These are phyloP conservation scores for Trichechus manatus DNA, from an alignment of 2,113 vertebrate species.

Conservation along the genomic window DNA sequence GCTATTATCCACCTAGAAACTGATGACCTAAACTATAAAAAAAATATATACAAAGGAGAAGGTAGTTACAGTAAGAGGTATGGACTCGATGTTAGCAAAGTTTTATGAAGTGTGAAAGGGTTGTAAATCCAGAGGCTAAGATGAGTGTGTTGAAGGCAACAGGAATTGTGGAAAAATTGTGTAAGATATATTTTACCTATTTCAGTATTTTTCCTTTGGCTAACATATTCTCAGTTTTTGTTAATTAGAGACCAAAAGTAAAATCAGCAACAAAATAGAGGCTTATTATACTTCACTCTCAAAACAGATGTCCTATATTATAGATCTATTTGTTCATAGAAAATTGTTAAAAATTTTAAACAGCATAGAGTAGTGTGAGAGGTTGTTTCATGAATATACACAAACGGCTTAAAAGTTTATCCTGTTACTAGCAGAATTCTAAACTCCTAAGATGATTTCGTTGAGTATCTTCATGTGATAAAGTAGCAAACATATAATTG, in stretches of 20 bases:
- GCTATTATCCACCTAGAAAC: not conserved
- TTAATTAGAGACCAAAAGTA: not conserved
- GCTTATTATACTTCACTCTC: not conserved
- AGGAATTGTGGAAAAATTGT: not conserved
- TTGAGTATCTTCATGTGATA: not conserved
- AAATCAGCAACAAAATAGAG: not conserved
- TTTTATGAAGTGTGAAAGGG: not conserved
- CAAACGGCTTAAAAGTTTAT: not conserved
- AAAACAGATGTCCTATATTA: not conserved
- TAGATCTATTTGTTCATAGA: not conserved
- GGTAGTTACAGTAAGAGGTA: not conserved
- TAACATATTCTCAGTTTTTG: not conserved
- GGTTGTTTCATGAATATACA: not conserved
- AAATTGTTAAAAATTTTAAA: not conserved
- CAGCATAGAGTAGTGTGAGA: not conserved
- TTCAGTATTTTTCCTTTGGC: not conserved
- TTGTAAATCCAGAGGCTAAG: not conserved
- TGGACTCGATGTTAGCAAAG: not conserved
- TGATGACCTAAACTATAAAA: not conserved
- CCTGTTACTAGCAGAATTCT: not conserved
- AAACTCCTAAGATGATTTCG: not conserved
- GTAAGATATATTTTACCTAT: not conserved
- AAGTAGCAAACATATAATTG: not conserved
- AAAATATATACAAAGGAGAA: not conserved
- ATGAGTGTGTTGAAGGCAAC: not conserved